phyloP scores from a whole-genome alignment of 2,888 invertebrate genomes.

The Heliconius charithonia region DNA sequence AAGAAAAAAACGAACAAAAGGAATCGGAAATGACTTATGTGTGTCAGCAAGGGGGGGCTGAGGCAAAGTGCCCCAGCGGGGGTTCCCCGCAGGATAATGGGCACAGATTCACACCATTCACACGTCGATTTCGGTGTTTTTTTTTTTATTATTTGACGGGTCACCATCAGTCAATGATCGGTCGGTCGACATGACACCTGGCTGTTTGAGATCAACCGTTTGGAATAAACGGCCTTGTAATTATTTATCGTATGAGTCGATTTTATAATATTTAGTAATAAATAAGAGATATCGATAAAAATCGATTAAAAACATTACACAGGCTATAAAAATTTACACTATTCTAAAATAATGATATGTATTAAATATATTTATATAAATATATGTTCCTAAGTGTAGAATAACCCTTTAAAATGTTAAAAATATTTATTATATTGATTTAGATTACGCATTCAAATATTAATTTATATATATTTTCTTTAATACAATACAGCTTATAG shows the following conservation, averaged over 20 bases:
- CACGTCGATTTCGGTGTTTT: slow-evolving; percentile 63
- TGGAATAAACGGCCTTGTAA: slow-evolving; percentile 1
- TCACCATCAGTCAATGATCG: slow-evolving; percentile 64
- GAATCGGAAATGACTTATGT: slow-evolving; percentile 54
- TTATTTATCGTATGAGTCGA: background rate
- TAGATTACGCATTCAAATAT: no score
- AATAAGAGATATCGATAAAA: background rate
- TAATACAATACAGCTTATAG: no score
- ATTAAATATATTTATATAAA: background rate
- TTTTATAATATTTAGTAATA: background rate
- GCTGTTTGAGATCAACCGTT: background rate
- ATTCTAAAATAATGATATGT: background rate
- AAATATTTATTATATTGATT: no score
- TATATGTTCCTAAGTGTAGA: background rate
- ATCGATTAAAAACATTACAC: background rate
- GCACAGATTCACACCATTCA: slow-evolving; percentile 74
- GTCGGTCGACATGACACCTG: slow-evolving; percentile 29
- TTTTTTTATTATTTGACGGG: slow-evolving; percentile 60
- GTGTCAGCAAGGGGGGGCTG: slow-evolving; percentile 57
- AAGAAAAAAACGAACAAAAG: slow-evolving; percentile 49
- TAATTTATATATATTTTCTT: no score
- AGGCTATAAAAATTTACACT: background rate
- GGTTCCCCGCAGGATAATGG: slow-evolving; percentile 65
- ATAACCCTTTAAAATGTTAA: no score
- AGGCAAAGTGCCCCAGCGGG: slow-evolving; percentile 68